Conservation (phyloP, 2,888 invertebrate genomes). For the Sesia apiformis region DNA sequence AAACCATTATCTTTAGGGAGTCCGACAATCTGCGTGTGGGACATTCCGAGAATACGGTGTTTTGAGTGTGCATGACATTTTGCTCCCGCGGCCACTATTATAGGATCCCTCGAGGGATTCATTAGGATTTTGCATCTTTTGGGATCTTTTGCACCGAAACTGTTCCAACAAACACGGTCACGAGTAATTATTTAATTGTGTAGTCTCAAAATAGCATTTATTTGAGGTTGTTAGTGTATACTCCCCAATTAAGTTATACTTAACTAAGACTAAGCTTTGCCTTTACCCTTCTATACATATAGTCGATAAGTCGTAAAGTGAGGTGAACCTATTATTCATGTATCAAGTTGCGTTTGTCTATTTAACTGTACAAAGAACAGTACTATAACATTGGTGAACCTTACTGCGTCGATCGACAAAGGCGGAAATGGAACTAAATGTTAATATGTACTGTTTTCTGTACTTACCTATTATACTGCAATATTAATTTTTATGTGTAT, state of each 20-base stretch:
- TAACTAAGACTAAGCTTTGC: conserved; percentile 43
- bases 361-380: not conserved
- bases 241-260: not conserved
- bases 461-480: conserved; percentile 37
- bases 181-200: no score
- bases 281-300: conserved; percentile 42
- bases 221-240: not conserved
- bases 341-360: not conserved
- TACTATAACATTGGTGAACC: not conserved
- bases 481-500: conserved; percentile 57
- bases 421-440: no score
- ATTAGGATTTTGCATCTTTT: no score
- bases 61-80: no score
- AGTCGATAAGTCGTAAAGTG: conserved; percentile 23
- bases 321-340: conserved; percentile 32
- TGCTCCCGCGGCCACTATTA: no score
- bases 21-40: no score
- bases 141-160: no score
- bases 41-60: no score
- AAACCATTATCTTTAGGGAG: no score
- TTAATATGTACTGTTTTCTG: conserved; percentile 1
- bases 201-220: no score
- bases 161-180: no score
- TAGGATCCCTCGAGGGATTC: no score
- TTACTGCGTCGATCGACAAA: not conserved